Evolutionary conservation across 2,888 invertebrate species (phyloP).

Genomic region (Netelia inedita): DNA sequence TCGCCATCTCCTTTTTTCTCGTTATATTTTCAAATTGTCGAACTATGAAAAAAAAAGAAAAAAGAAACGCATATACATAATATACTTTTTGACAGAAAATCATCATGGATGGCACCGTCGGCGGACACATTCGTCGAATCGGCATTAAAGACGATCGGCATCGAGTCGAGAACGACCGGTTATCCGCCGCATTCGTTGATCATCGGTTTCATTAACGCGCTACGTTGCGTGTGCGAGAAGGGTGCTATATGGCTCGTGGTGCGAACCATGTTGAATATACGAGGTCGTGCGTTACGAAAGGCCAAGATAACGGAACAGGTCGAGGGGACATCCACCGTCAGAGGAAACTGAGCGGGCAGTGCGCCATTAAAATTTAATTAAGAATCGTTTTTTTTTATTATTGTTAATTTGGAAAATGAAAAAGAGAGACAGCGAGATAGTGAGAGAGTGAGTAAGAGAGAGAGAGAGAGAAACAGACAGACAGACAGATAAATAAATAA

Average conservation of each 20-base stretch:
- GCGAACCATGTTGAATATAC: slow-evolving; percentile 89
- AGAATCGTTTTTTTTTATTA: slow-evolving; percentile 23
- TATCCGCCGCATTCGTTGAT: slow-evolving; percentile 91
- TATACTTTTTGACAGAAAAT: slow-evolving; percentile 79
- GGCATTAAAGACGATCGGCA: slow-evolving; percentile 90
- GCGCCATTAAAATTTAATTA: slow-evolving; percentile 14
- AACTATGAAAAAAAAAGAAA: no score
- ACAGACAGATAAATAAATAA: neutral
- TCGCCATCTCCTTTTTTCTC: no score
- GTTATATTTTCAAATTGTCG: no score
- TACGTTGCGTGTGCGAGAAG: slow-evolving; percentile 86
- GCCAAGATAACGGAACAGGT: slow-evolving; percentile 57
- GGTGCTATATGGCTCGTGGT: slow-evolving; percentile 88
- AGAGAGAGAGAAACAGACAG: neutral
- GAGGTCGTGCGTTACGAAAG: slow-evolving; percentile 87
- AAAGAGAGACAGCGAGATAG: neutral
- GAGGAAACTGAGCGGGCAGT: slow-evolving; percentile 19
- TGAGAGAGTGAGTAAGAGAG: slow-evolving; percentile 6
- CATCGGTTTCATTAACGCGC: slow-evolving; percentile 85
- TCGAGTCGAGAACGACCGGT: slow-evolving; percentile 90
- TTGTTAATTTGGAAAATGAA: slow-evolving; percentile 29
- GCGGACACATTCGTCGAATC: slow-evolving; percentile 90
- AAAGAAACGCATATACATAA: neutral
- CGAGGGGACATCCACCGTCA: slow-evolving; percentile 49
- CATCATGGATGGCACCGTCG: slow-evolving; percentile 91